phyloP scores from a whole-genome alignment of 1,140 invertebrate genomes.

The Diuraphis noxia region DNA sequence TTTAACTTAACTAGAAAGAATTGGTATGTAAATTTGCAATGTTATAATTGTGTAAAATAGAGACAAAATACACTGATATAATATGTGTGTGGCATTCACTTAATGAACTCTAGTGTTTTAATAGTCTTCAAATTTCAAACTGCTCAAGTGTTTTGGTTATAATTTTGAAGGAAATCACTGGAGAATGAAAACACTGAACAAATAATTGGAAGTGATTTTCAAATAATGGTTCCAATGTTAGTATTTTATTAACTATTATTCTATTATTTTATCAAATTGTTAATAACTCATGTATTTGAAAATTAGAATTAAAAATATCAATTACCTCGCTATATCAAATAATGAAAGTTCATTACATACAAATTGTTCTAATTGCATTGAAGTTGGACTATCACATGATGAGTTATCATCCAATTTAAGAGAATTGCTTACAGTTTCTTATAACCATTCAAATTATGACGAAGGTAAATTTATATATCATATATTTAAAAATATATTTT shows the following conservation, averaged over 20 bases:
- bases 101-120: background rate
- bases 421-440: conserved; percentile 12
- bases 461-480: conserved; percentile 25
- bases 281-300: background rate
- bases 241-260: background rate
- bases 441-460: background rate
- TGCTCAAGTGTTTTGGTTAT: background rate
- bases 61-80: background rate
- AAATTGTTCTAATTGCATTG: conserved; percentile 46
- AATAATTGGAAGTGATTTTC: background rate
- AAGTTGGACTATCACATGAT: conserved; percentile 25
- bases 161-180: conserved; percentile 29
- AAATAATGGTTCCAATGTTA: background rate
- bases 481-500: background rate
- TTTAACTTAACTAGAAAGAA: background rate
- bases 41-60: background rate
- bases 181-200: conserved; percentile 25
- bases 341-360: conserved; percentile 36
- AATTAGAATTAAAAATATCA: conserved; percentile 45
- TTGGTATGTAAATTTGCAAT: background rate
- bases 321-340: conserved; percentile 39
- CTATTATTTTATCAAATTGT: background rate
- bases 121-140: background rate
- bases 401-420: background rate
- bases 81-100: background rate